These are phyloP conservation scores for Panopea generosa DNA, from an alignment of 2,888 invertebrate species.

Conservation along the genomic window DNA sequence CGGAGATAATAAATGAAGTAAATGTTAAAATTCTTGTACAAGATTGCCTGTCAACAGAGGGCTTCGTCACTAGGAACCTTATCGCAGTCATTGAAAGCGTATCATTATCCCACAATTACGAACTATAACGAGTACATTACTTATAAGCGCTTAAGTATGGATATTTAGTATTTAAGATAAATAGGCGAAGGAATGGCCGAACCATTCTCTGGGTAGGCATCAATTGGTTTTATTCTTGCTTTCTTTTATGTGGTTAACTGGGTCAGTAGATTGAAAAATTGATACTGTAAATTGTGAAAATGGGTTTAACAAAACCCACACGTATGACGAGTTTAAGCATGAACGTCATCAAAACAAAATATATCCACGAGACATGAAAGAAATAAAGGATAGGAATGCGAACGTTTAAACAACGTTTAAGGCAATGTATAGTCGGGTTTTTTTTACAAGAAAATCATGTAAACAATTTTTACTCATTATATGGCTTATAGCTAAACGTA, in stretches of 20 bases:
- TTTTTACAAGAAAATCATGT: too few species aligned
- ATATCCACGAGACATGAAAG: too few species aligned
- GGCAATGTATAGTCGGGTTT: too few species aligned
- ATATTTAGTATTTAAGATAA: constrained; percentile 44
- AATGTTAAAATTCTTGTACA: constrained; percentile 8
- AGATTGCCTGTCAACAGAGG: constrained; percentile 33
- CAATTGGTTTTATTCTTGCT: background rate
- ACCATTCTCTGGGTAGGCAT: too few species aligned
- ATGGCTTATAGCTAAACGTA: too few species aligned
- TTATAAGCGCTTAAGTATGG: constrained; percentile 27
- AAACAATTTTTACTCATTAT: too few species aligned
- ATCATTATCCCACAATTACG: constrained; percentile 43
- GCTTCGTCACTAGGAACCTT: constrained; percentile 40
- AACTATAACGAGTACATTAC: constrained; percentile 34
- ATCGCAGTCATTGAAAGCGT: constrained; percentile 49
- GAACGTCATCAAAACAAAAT: too few species aligned
- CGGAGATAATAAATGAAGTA: constrained; percentile 5
- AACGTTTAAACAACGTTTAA: too few species aligned
- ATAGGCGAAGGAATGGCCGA: constrained; percentile 12
- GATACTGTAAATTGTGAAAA: too few species aligned
- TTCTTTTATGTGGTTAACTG: constrained; percentile 3
- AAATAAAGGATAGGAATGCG: too few species aligned
- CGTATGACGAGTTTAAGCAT: too few species aligned
- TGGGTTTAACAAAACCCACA: too few species aligned
- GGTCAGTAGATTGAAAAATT: constrained; percentile 8